These are phyloP conservation scores for Plagiodera versicolora DNA, from an alignment of 2,888 invertebrate species.

Conservation along the genomic window DNA sequence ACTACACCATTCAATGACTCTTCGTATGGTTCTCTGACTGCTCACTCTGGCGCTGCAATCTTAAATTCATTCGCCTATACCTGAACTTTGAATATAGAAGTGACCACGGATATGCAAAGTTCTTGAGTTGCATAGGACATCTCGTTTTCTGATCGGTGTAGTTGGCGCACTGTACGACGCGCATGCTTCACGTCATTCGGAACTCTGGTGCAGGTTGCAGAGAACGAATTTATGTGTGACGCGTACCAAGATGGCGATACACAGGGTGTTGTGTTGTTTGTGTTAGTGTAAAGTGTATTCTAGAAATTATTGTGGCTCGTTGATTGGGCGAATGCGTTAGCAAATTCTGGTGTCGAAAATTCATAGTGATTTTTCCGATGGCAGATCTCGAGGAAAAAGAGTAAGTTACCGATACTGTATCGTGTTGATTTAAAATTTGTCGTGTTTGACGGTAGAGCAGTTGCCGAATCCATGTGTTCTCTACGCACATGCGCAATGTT, in stretches of 20 bases:
- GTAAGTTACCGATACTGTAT: slow-evolving; percentile 24
- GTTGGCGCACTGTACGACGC: not conserved
- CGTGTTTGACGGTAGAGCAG: slow-evolving; percentile 27
- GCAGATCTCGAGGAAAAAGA: slow-evolving; percentile 28
- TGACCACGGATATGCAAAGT: too few relatives aligned
- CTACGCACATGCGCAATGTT: slow-evolving; percentile 31
- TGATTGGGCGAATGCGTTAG: not conserved
- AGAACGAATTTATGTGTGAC: slow-evolving; percentile 20
- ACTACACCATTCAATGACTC: too few relatives aligned
- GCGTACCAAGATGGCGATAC: slow-evolving; percentile 42
- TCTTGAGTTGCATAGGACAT: not conserved
- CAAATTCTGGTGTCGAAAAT: slow-evolving; percentile 4
- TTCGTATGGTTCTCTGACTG: too few relatives aligned
- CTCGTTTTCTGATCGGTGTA: not conserved
- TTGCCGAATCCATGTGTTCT: slow-evolving; percentile 32
- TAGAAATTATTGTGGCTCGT: slow-evolving; percentile 13
- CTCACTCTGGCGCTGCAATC: too few relatives aligned
- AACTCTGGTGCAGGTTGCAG: slow-evolving; percentile 29
- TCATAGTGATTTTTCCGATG: slow-evolving; percentile 12
- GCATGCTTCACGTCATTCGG: slow-evolving; percentile 17
- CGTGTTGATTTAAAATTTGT: slow-evolving; percentile 30
- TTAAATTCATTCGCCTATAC: too few relatives aligned
- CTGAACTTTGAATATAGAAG: too few relatives aligned
- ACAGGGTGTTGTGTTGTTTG: slow-evolving; percentile 42
- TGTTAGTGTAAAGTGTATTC: slow-evolving; percentile 28